These are phyloP conservation scores for Henricia sp. DNA, from an alignment of 53 echinoderm and acorn worm genomes.

Conservation along the genomic window DNA sequence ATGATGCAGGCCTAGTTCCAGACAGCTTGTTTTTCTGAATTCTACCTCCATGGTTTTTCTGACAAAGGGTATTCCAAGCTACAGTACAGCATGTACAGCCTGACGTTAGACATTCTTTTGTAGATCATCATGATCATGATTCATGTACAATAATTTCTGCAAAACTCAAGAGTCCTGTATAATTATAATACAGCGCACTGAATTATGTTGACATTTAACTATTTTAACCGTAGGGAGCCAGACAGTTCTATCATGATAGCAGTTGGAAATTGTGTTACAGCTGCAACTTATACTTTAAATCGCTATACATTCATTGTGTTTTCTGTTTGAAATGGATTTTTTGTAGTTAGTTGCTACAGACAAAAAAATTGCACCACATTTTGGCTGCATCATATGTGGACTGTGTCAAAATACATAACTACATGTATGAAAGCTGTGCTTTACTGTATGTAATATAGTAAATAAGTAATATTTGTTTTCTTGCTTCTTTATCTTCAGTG, in stretches of 20 bases:
- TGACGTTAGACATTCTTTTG: background rate
- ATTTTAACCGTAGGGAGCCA: constrained; percentile 24
- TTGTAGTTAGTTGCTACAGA: constrained; percentile 24
- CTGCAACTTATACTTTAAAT: constrained; percentile 14
- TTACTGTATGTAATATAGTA: background rate
- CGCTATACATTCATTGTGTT: constrained; percentile 12
- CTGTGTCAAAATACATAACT: background rate
- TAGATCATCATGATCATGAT: background rate
- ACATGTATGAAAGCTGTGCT: constrained; percentile 29
- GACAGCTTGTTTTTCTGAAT: background rate
- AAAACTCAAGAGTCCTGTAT: background rate
- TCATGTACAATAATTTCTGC: background rate
- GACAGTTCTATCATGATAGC: constrained; percentile 15
- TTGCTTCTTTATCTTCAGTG: constrained; percentile 15
- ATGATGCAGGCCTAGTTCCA: background rate
- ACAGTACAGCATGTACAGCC: no score
- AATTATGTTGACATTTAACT: constrained; percentile 14
- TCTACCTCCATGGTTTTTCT: no score
- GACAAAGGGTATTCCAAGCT: background rate
- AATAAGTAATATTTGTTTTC: background rate
- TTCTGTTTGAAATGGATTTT: constrained; percentile 23
- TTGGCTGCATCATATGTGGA: constrained; percentile 11
- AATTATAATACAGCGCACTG: constrained; percentile 2
- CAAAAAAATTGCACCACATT: constrained; percentile 25
- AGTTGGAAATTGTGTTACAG: constrained; percentile 25